Evolutionary conservation across 2,888 invertebrate species (phyloP).

Genomic region (Timema cristinae): DNA sequence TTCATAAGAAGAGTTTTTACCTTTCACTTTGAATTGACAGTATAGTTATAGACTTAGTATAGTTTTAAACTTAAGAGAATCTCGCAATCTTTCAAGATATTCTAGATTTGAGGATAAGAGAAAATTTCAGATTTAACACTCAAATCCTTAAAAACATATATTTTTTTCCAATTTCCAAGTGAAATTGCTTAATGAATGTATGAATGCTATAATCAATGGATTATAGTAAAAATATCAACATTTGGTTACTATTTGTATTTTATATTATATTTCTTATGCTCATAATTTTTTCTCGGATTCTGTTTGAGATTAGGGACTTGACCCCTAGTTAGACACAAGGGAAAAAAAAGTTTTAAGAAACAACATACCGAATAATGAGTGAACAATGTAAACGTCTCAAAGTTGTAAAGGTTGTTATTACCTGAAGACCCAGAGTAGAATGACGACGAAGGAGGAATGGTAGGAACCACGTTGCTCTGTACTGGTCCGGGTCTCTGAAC

Average conservation of each 20-base stretch:
- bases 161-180: neutral
- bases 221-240: neutral
- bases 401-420: constrained; percentile 44
- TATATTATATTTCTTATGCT: neutral
- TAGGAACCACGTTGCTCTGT: constrained; percentile 48
- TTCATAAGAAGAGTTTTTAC: too few relatives aligned
- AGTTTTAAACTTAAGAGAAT: too few relatives aligned
- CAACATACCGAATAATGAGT: constrained; percentile 18
- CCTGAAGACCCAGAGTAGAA: constrained; percentile 52
- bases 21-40: too few relatives aligned
- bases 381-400: constrained; percentile 11
- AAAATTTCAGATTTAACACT: too few relatives aligned
- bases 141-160: neutral
- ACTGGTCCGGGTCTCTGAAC: constrained; percentile 56
- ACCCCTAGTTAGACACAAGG: constrained; percentile 23
- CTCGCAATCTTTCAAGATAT: too few relatives aligned
- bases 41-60: too few relatives aligned
- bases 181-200: neutral
- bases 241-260: neutral
- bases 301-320: too few relatives aligned
- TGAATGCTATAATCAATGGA: neutral
- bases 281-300: too few relatives aligned
- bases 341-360: constrained; percentile 20
- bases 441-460: constrained; percentile 50
- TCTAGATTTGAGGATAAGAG: too few relatives aligned